Percentiles rank a stretch among this genome's conserved stretches.
Evolutionary conservation across 2,888 invertebrate genomes (phyloP).

Genomic region (Morpho deidamia): DNA sequence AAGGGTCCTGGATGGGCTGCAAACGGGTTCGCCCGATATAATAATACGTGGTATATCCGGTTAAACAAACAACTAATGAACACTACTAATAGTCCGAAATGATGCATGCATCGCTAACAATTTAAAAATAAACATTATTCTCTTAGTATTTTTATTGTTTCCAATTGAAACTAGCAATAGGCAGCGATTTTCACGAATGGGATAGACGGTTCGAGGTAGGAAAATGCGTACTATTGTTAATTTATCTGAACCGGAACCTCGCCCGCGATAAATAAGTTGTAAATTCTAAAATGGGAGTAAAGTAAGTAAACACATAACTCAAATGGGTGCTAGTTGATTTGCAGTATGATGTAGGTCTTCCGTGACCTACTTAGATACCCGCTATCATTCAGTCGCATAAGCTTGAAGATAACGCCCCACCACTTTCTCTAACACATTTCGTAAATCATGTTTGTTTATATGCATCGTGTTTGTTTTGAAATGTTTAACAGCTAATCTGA

Average conservation of each 20-base stretch:
- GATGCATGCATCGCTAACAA: too few species aligned
- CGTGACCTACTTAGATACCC: conserved; percentile 68
- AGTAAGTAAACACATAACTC: conserved; percentile 5
- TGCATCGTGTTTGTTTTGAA: not conserved
- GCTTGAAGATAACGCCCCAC: conserved; percentile 47
- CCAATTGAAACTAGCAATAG: not conserved
- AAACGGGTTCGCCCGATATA: too few species aligned
- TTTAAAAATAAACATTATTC: too few species aligned
- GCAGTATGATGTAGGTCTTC: conserved; percentile 31
- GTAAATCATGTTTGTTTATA: not conserved
- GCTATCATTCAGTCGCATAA: conserved; percentile 44
- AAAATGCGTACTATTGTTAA: not conserved
- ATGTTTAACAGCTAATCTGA: too few species aligned
- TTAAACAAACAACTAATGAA: too few species aligned
- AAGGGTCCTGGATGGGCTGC: too few species aligned
- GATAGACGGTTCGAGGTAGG: too few species aligned
- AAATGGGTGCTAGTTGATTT: conserved; percentile 8
- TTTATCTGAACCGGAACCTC: conserved; percentile 8
- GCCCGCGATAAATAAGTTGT: conserved; percentile 2
- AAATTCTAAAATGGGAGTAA: conserved; percentile 5
- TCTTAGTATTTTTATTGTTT: too few species aligned
- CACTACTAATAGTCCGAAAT: too few species aligned
- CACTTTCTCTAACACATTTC: conserved; percentile 54
- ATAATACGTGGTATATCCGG: too few species aligned
- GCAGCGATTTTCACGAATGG: not conserved